These are phyloP conservation scores for Agriopis marginaria DNA, from an alignment of 2,888 invertebrate genomes.

Conservation along the genomic window DNA sequence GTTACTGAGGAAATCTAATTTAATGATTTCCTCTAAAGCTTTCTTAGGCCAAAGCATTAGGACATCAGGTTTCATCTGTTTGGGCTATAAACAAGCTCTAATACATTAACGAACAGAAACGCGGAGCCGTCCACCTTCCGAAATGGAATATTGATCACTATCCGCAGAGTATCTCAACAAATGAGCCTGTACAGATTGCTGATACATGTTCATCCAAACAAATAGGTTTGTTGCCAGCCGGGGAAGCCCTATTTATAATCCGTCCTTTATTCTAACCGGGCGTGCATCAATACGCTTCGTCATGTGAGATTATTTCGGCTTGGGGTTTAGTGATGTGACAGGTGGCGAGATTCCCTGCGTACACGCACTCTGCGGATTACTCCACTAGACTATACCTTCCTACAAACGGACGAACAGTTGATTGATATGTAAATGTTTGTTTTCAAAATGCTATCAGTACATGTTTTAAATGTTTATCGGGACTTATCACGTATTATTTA, in stretches of 20 bases:
- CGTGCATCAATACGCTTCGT: conserved; percentile 51
- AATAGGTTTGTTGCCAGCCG: conserved; percentile 43
- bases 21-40: too few species aligned
- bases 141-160: conserved; percentile 17
- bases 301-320: conserved; percentile 55
- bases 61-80: background rate
- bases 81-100: background rate
- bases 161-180: conserved; percentile 28
- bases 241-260: conserved; percentile 45
- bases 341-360: conserved; percentile 35
- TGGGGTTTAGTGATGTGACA: conserved; percentile 41
- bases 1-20: too few species aligned
- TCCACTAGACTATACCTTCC: background rate
- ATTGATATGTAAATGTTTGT: background rate
- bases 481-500: too few species aligned
- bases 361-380: conserved; percentile 24
- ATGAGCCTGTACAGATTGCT: conserved; percentile 25
- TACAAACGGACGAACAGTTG: background rate
- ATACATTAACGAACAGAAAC: background rate
- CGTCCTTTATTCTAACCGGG: conserved; percentile 44
- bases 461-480: too few species aligned
- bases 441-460: background rate
- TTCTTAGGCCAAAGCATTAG: background rate
- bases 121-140: background rate
- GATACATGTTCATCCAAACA: conserved; percentile 40